phyloP scores from a whole-genome alignment of 2,797 vertebrate genomes.

The Sebastes oblongus region DNA sequence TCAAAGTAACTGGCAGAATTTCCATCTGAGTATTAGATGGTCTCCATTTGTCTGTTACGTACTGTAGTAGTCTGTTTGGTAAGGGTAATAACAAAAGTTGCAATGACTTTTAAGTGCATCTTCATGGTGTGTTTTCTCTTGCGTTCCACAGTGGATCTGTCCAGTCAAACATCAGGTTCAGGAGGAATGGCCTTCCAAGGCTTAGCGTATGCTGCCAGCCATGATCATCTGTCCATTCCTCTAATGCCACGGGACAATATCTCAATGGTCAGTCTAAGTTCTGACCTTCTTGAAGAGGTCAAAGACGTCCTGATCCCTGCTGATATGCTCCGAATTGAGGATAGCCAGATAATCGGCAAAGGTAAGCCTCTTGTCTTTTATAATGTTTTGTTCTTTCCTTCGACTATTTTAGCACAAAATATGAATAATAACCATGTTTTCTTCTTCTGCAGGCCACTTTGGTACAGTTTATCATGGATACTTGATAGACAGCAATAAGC shows the following conservation, averaged over 20 bases:
- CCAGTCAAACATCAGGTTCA: slow-evolving; percentile 63
- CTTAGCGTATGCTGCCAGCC: slow-evolving; percentile 67
- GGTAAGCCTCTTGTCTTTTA: slow-evolving; percentile 71
- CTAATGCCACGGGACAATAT: slow-evolving; percentile 81
- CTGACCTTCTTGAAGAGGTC: slow-evolving; percentile 90
- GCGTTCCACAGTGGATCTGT: slow-evolving; percentile 41
- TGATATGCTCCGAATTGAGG: slow-evolving; percentile 84
- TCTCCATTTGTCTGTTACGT: not conserved
- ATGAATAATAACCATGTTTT: not conserved
- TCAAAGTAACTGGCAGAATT: not conserved
- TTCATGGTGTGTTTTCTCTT: not conserved
- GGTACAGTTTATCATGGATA: slow-evolving; percentile 93
- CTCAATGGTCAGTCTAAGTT: slow-evolving; percentile 82
- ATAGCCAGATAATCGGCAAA: slow-evolving; percentile 91
- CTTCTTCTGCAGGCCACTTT: slow-evolving; percentile 86
- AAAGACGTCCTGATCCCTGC: slow-evolving; percentile 93
- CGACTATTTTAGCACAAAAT: not conserved
- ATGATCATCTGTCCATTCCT: slow-evolving; percentile 79
- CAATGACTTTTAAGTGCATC: not conserved
- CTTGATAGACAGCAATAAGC: slow-evolving; percentile 83
- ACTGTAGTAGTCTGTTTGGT: not conserved
- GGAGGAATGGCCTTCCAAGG: slow-evolving; percentile 65
- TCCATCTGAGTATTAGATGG: not conserved
- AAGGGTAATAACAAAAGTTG: not conserved
- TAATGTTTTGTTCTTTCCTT: not conserved